These are phyloP conservation scores for Cynopterus brachyotis DNA, from an alignment of 2,113 vertebrate species.

Conservation along the genomic window DNA sequence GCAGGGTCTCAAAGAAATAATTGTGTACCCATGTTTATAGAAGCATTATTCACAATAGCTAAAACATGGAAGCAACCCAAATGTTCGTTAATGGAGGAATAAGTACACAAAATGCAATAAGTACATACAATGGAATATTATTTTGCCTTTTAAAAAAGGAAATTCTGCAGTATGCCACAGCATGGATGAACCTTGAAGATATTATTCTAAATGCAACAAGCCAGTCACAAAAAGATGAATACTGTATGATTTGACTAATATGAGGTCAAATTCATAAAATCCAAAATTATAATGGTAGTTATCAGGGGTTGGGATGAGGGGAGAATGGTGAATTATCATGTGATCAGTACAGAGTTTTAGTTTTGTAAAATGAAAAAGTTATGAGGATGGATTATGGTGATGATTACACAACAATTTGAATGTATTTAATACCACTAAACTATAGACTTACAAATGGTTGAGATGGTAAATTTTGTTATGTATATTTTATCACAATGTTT, in stretches of 20 bases:
- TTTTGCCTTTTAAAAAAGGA: background rate
- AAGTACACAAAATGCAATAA: background rate
- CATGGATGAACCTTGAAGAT: background rate
- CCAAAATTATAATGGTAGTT: background rate
- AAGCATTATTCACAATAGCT: background rate
- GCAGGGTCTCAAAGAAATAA: background rate
- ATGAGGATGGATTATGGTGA: background rate
- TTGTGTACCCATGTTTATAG: background rate
- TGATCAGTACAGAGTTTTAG: background rate
- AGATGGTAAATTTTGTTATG: background rate
- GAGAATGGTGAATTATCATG: background rate
- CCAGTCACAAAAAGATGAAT: background rate
- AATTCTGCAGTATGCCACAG: background rate
- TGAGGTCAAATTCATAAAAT: background rate
- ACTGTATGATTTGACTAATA: background rate
- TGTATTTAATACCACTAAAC: background rate
- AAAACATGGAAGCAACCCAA: background rate
- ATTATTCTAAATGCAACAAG: background rate
- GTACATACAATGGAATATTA: background rate
- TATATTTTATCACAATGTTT: background rate
- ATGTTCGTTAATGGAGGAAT: background rate
- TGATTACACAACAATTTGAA: background rate
- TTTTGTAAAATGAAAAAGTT: background rate
- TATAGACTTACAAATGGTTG: background rate
- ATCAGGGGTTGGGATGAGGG: background rate